These are phyloP conservation scores for Strix uralensis DNA, from an alignment of 2,113 vertebrate genomes.

Conservation along the genomic window DNA sequence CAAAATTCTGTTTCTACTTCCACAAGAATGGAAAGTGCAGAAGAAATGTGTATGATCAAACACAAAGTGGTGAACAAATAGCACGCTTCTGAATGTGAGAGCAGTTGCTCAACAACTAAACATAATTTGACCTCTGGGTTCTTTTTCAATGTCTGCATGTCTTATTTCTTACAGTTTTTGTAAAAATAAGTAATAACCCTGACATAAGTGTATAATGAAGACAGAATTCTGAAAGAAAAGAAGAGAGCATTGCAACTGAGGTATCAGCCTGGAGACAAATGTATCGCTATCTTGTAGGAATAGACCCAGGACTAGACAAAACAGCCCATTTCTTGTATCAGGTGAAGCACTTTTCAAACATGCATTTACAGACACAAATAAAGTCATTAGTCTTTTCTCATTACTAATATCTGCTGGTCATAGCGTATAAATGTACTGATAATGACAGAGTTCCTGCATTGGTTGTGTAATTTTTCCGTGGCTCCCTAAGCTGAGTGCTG, in stretches of 20 bases:
- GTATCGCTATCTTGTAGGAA: not conserved
- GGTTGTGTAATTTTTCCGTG: not conserved
- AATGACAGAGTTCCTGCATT: not conserved
- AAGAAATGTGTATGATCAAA: not conserved
- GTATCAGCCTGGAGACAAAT: not conserved
- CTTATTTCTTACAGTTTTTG: not conserved
- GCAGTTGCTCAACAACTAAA: not conserved
- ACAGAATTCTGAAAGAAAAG: not conserved
- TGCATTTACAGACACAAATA: not conserved
- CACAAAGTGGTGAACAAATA: not conserved
- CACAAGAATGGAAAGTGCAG: not conserved
- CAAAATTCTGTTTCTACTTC: conserved; percentile 26
- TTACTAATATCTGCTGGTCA: not conserved
- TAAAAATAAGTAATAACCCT: not conserved
- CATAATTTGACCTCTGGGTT: not conserved
- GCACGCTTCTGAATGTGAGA: not conserved
- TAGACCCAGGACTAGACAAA: not conserved
- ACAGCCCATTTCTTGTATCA: not conserved
- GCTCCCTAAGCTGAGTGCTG: not conserved
- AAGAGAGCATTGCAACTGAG: not conserved
- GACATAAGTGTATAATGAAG: not conserved
- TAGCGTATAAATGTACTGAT: not conserved
- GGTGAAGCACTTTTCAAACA: not conserved
- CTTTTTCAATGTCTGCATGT: not conserved
- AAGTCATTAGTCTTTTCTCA: not conserved